Evolutionary conservation across 2,797 vertebrate species (phyloP), one percentile per base, ranked within the genome.

Genomic region (Syngnathus acus): DNA sequence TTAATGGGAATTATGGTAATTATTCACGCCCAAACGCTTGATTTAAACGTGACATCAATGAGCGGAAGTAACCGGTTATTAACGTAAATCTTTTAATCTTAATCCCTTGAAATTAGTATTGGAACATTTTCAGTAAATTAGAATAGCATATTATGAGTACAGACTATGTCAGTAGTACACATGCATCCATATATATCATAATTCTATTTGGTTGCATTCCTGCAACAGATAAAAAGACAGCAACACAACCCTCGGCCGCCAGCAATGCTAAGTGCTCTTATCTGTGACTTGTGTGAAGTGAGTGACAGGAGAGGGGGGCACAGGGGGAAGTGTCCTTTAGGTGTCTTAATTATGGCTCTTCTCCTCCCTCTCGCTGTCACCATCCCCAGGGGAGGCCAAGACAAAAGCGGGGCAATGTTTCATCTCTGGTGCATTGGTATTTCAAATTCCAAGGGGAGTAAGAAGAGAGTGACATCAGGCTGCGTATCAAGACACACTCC

Each of bases 301-400:
- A 89, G 77, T 89, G 86, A 88, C 88, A 88, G 84, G 75, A 74
- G 73, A 70, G 71, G 76, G 78, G 77, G 77, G 74, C 62, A 37
- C 70, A 54, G 73, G 68, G 75, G 78, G 80, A 79, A 82, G 84
- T 88, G 87, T 88, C 87, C 85, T 88, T 88, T 86, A 88, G 87
- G 87, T 88, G 80, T 86, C 85, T 89, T 87, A 86, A 88, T 90
- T 88, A 89, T 79, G 84, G 75, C 78, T 80, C 75, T 72, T 85
- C 81, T 84, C 85, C 86, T 84, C 85, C 84, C 78, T 78, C 81
- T 86, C 50, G 71, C 86, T 86, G 88, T 89, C 86, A 89, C 80
- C 69, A 23, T 84, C 87, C 81, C 78, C 82, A 32, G 72, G 85
- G 82, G 84, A 83, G 83, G 80, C 74, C 78, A 68, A 82, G 82